A percentile compares a stretch with the other conserved stretches of the same genome.
phyloP scores from a whole-genome alignment of 2,797 vertebrate species.

The Eurystomus glaucurus region DNA sequence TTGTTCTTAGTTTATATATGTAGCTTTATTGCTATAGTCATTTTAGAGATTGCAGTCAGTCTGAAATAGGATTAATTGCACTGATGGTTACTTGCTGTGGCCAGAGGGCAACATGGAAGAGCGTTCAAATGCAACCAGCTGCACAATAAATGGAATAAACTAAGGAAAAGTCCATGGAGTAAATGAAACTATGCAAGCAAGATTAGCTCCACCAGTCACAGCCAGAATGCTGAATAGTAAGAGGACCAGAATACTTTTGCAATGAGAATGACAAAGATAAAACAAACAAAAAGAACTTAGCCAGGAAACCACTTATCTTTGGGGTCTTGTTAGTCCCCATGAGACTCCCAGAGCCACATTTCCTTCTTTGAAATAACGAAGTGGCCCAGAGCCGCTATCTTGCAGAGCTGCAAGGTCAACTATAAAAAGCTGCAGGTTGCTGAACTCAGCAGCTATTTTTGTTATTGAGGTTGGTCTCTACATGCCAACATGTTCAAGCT shows the following conservation, averaged over 20 bases:
- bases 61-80: neutral
- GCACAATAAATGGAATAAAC: neutral
- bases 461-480: constrained; percentile 56
- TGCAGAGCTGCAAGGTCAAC: constrained; percentile 63
- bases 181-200: neutral
- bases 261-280: constrained; percentile 15
- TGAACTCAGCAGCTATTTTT: constrained; percentile 72
- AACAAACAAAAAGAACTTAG: constrained; percentile 20
- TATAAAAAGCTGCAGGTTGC: constrained; percentile 70
- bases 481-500: constrained; percentile 24
- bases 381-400: constrained; percentile 56
- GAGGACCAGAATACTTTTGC: constrained; percentile 32
- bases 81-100: neutral
- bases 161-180: neutral
- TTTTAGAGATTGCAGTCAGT: neutral
- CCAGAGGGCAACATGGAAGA: neutral
- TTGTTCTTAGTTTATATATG: neutral
- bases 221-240: neutral
- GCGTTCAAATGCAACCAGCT: constrained; percentile 10
- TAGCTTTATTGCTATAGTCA: neutral
- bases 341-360: constrained; percentile 30
- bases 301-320: constrained; percentile 62
- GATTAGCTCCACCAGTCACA: neutral
- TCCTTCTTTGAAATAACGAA: constrained; percentile 55
- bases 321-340: constrained; percentile 30